Evolutionary conservation across 2,113 vertebrate genomes (phyloP), one percentile per base, ranked within the genome.

Genomic region (Calonectris borealis): DNA sequence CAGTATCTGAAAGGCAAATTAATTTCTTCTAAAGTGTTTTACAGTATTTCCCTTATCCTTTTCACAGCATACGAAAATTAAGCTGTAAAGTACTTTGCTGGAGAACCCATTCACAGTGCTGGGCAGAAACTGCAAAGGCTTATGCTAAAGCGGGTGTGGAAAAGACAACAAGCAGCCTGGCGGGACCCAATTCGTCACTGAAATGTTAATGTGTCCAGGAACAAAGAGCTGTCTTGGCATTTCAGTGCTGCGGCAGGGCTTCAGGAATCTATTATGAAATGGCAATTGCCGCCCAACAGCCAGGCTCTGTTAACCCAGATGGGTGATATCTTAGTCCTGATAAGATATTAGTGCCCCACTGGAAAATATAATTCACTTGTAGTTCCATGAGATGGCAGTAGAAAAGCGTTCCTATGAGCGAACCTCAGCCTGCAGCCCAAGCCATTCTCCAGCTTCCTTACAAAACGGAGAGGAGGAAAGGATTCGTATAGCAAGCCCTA

Each of bases 371-470:
- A 72, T 91, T 96, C 55, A 27, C 62, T 25, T 6, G 20, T 14
- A 19, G 48, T 11, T 93, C 98, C 97, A 94, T 94, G 73, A 97
- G 98, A n/a, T 97, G 98, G 97, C 98, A 96, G 97, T 36, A 97
- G 96, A 80, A 79, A 90, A 86, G 81, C 94, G 10, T 65, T 61
- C 58, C 75, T 92, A 0, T 2, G n/a, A 46, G 18, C 2, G 2
- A 66, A 40, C 13, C 49, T 13, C 52, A 16, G 55, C 48, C 71
- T 38, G 73, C 52, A 61, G 79, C 57, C 71, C 1, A 1, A 66
- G 61, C 79, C 16, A 0, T 18, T 76, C 69, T 64, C 65, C 68
- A 31, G 81, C 64, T 72, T 62, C 70, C 9, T 66, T 20, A 25
- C 31, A 34, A 44, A 86, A 19, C 17, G 3, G 38, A 44, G 69